Conservation (phyloP, 1,140 invertebrate genomes). For the Phthorimaea operculella region DNA sequence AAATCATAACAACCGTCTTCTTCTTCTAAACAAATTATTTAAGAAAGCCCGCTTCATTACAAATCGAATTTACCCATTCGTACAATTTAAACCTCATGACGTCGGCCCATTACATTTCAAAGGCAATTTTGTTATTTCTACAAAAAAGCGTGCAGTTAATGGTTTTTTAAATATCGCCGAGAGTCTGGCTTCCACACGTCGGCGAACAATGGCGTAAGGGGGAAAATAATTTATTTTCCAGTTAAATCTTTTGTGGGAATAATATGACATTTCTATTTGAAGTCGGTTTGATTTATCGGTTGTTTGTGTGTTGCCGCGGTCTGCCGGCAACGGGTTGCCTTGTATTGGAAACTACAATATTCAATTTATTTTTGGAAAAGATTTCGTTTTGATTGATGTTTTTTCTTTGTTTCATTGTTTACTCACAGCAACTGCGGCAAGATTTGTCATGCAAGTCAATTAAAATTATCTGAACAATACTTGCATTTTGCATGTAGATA, state of each 20-base stretch:
- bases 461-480: too few species aligned
- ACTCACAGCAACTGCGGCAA: too few species aligned
- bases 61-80: too few species aligned
- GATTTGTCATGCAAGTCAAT: too few species aligned
- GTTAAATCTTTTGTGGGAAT: constrained; percentile 68
- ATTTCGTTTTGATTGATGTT: too few species aligned
- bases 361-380: too few species aligned
- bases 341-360: constrained; percentile 8
- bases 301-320: constrained; percentile 44
- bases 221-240: constrained; percentile 67
- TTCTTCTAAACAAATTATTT: too few species aligned
- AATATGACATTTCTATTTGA: constrained; percentile 68
- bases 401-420: too few species aligned
- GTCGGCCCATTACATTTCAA: neutral
- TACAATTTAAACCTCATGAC: too few species aligned
- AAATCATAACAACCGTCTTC: too few species aligned
- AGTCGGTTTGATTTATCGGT: constrained; percentile 64
- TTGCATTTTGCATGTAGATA: too few species aligned
- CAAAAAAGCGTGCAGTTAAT: constrained; percentile 64
- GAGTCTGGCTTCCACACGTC: constrained; percentile 62
- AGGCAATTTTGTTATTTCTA: constrained; percentile 24
- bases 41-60: too few species aligned
- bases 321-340: constrained; percentile 31
- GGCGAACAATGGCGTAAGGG: constrained; percentile 56
- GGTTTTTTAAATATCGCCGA: constrained; percentile 66